phyloP scores from a whole-genome alignment of 2,888 invertebrate genomes.

The Steinernema carpocapsae region DNA sequence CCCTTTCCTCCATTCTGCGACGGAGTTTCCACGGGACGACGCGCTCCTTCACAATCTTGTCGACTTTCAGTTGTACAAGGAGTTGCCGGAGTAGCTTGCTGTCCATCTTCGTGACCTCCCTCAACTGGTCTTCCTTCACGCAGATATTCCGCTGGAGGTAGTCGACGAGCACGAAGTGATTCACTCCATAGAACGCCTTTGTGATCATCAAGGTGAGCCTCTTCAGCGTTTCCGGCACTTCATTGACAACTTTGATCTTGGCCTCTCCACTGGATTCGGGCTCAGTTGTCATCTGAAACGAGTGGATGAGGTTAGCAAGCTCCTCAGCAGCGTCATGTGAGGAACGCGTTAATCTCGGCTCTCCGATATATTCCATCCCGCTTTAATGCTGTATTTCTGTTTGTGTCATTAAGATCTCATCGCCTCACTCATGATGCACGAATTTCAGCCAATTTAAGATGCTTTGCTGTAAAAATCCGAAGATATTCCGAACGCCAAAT shows the following conservation, averaged over 20 bases:
- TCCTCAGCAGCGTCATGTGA: no score
- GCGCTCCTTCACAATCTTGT: conserved; percentile 67
- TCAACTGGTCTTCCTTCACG: conserved; percentile 65
- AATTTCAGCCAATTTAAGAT: no score
- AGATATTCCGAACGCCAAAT: no score
- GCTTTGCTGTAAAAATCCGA: no score
- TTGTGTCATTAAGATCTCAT: no score
- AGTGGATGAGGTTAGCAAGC: neutral
- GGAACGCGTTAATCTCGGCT: no score
- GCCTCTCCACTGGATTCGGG: conserved; percentile 19
- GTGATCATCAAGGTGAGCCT: conserved; percentile 45
- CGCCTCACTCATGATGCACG: no score
- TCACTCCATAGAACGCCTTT: conserved; percentile 52
- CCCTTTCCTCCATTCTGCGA: neutral
- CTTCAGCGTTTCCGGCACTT: conserved; percentile 54
- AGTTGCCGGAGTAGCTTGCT: conserved; percentile 59
- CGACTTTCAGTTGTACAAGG: conserved; percentile 47
- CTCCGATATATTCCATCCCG: no score
- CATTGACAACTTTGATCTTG: conserved; percentile 40
- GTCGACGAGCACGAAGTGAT: conserved; percentile 64
- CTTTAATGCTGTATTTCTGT: no score
- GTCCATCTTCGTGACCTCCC: conserved; percentile 61
- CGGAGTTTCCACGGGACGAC: conserved; percentile 52
- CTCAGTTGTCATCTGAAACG: conserved; percentile 28
- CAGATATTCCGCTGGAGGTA: conserved; percentile 64